Conservation (phyloP, 1,140 invertebrate genomes). For the Aphidius gifuensis region DNA sequence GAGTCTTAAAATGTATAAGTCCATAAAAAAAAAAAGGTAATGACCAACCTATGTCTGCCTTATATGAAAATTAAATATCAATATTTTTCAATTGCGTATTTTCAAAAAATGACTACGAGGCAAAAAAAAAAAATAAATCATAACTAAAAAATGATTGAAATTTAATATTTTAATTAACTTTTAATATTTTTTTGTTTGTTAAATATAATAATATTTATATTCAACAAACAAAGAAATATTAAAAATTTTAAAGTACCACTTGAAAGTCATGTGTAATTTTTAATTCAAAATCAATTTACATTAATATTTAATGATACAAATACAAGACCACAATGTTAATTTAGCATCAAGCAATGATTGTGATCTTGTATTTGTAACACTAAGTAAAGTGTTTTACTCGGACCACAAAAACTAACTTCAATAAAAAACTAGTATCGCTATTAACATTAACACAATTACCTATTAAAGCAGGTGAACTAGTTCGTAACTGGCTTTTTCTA, state of each 20-base stretch:
- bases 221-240: neutral
- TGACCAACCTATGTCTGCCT: no score
- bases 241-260: slow-evolving; percentile 57
- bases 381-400: slow-evolving; percentile 58
- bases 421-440: slow-evolving; percentile 53
- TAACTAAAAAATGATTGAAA: no score
- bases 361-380: slow-evolving; percentile 55
- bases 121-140: no score
- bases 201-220: neutral
- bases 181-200: no score
- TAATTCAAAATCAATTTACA: slow-evolving; percentile 23
- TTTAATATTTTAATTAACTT: no score
- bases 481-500: slow-evolving; percentile 56
- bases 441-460: slow-evolving; percentile 47
- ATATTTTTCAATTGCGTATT: no score
- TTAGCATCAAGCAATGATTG: slow-evolving; percentile 58
- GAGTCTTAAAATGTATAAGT: no score
- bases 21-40: no score
- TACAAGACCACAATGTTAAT: slow-evolving; percentile 33
- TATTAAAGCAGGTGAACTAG: slow-evolving; percentile 64
- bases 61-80: no score
- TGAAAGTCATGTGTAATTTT: slow-evolving; percentile 59
- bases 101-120: no score
- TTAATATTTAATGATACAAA: no score
- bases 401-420: slow-evolving; percentile 56